phyloP scores from a whole-genome alignment of 2,113 vertebrate genomes.

The Fregetta grallaria region DNA sequence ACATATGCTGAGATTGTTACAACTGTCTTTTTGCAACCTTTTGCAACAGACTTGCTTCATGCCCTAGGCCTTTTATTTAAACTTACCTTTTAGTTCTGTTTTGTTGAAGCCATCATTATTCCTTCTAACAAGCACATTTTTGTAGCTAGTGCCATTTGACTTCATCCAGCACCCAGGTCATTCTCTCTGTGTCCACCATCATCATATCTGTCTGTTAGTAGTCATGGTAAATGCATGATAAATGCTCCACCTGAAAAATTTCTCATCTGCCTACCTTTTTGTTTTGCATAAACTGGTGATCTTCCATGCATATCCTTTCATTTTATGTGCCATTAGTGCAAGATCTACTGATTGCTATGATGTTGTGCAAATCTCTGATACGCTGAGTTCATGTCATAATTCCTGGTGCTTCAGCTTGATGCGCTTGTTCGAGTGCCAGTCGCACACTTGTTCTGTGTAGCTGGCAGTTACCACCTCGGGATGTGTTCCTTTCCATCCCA shows the following conservation, averaged over 20 bases:
- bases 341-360: not conserved
- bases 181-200: not conserved
- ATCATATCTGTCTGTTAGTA: not conserved
- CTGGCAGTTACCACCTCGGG: accelerated
- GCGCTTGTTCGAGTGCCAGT: not conserved
- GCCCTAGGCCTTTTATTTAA: conserved; percentile 15
- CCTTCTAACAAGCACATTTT: not conserved
- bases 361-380: not conserved
- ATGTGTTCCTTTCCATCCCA: not conserved
- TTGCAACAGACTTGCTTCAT: not conserved
- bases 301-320: not conserved
- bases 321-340: not conserved
- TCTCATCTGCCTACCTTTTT: not conserved
- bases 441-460: not conserved
- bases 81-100: not conserved
- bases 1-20: not conserved
- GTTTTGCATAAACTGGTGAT: not conserved
- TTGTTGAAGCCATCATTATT: not conserved
- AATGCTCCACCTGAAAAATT: not conserved
- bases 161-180: not conserved
- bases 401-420: not conserved
- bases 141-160: not conserved
- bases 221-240: not conserved
- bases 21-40: not conserved
- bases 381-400: accelerated